Conservation (phyloP, 2,888 invertebrate species). For the Trissonchulus latispiculum region DNA sequence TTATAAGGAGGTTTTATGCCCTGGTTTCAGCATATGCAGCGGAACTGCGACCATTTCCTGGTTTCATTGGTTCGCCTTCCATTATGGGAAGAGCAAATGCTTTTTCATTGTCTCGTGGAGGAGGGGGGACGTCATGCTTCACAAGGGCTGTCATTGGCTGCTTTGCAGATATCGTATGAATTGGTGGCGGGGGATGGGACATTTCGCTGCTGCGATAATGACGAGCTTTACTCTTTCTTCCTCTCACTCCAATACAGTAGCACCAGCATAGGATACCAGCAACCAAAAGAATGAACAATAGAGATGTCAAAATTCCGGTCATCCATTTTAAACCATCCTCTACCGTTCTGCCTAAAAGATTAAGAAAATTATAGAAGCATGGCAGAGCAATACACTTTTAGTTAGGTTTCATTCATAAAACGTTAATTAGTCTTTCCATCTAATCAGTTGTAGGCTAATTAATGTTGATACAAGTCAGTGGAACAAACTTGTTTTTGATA, state of each 20-base stretch:
- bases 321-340: constrained; percentile 35
- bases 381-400: no score
- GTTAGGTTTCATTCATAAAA: no score
- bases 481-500: no score
- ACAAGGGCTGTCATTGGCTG: not conserved
- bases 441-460: no score
- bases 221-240: not conserved
- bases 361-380: no score
- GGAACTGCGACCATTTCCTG: not conserved
- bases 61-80: constrained; percentile 17
- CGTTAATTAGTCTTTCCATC: no score
- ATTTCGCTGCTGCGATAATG: constrained; percentile 1
- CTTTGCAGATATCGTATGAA: not conserved
- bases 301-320: constrained; percentile 26
- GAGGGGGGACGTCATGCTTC: not conserved
- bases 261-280: constrained; percentile 26
- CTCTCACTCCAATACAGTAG: constrained; percentile 16
- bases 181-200: not conserved
- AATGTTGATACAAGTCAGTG: no score
- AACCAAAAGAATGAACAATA: constrained; percentile 14
- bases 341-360: constrained; percentile 29
- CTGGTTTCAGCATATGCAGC: not conserved
- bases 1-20: not conserved
- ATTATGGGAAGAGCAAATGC: constrained; percentile 8
- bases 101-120: not conserved